Evolutionary conservation across 2,797 vertebrate species (phyloP).

Genomic region (Typhlichthys eigenmanni): DNA sequence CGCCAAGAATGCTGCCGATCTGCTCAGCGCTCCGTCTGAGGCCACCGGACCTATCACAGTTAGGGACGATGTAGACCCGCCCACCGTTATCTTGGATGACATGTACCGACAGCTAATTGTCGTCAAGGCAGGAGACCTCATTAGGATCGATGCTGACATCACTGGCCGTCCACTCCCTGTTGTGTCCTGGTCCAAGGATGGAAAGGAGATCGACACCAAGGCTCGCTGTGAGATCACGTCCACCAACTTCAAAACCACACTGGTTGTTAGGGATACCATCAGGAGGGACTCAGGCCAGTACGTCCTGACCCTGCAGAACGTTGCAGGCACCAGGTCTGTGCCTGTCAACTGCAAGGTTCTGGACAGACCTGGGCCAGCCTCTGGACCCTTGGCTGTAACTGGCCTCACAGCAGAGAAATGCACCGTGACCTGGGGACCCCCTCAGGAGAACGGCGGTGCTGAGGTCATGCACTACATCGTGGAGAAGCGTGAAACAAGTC

Average conservation of each 20-base stretch:
- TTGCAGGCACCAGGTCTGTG: conserved; percentile 90
- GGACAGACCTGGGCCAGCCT: conserved; percentile 93
- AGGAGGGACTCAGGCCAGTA: conserved; percentile 95
- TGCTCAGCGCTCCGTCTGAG: conserved; percentile 89
- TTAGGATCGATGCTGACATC: conserved; percentile 92
- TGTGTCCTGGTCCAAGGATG: conserved; percentile 93
- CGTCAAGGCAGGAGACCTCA: conserved; percentile 92
- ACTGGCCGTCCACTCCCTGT: conserved; percentile 92
- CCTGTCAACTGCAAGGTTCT: conserved; percentile 94
- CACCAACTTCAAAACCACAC: conserved; percentile 82
- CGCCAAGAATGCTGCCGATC: conserved; percentile 92
- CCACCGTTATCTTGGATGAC: conserved; percentile 92
- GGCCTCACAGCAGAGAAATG: conserved; percentile 94
- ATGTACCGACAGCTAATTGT: conserved; percentile 89
- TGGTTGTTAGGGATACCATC: conserved; percentile 91
- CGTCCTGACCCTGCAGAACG: conserved; percentile 90
- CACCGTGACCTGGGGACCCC: conserved; percentile 89
- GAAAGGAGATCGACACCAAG: conserved; percentile 90
- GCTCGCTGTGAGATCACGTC: conserved; percentile 93
- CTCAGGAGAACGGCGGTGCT: conserved; percentile 95
- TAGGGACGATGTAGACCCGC: conserved; percentile 95
- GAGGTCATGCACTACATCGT: conserved; percentile 94
- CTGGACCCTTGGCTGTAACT: conserved; percentile 88
- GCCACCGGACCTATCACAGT: conserved; percentile 91
- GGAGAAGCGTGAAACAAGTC: conserved; percentile 97